These are phyloP conservation scores for Myotis brandtii DNA, from an alignment of 2,113 vertebrate species.

Conservation along the genomic window DNA sequence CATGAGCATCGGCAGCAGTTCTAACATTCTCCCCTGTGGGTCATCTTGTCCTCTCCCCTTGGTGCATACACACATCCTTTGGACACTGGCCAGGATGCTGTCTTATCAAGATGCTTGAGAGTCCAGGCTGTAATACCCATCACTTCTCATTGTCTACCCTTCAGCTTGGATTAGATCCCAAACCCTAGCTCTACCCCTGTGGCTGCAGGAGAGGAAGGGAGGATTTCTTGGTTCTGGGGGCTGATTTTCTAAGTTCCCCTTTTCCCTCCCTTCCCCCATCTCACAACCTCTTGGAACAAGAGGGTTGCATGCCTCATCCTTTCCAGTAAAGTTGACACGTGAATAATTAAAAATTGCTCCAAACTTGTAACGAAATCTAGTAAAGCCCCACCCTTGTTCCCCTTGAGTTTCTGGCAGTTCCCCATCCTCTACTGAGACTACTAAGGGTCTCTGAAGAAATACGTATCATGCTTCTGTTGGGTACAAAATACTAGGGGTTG, in stretches of 20 bases:
- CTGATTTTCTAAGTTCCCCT: slow-evolving; percentile 56
- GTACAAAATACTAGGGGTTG: background rate
- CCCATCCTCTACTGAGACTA: background rate
- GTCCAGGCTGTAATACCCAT: too few relatives aligned
- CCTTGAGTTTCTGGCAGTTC: slow-evolving; percentile 19
- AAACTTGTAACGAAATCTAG: background rate
- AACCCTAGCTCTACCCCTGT: background rate
- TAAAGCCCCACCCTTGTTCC: background rate
- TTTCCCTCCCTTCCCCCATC: background rate
- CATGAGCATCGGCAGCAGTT: background rate
- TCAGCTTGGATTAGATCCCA: background rate
- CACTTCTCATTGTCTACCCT: background rate
- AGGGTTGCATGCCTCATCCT: background rate
- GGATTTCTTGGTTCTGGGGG: slow-evolving; percentile 56
- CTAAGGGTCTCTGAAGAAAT: background rate
- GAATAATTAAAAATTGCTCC: slow-evolving; percentile 33
- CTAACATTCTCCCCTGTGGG: background rate
- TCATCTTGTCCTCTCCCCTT: background rate
- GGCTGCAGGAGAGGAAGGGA: slow-evolving; percentile 55
- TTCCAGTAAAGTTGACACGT: slow-evolving; percentile 62
- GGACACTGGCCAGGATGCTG: background rate
- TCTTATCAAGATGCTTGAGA: background rate
- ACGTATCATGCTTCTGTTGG: background rate
- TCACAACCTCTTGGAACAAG: background rate
- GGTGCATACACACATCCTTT: fast-evolving